Percentiles rank a stretch among this genome's conserved stretches.
These are phyloP conservation scores for Anarrhichthys ocellatus DNA, from an alignment of 2,113 vertebrate species.

Conservation along the genomic window DNA sequence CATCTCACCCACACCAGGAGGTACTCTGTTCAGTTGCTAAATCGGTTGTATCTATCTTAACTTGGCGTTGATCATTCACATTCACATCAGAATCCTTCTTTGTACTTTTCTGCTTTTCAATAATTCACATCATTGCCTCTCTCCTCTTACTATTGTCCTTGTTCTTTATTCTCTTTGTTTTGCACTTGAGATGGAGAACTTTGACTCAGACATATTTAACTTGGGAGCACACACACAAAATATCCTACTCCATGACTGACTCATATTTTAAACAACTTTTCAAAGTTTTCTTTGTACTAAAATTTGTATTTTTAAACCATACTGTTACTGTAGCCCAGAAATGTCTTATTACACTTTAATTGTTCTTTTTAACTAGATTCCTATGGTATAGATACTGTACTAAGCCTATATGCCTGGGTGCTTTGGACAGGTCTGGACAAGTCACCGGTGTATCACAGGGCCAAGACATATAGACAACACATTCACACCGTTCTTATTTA, in stretches of 20 bases:
- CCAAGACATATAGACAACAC: constrained; percentile 10
- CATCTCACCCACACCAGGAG: constrained; percentile 14
- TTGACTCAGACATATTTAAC: constrained; percentile 24
- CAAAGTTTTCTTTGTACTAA: not conserved
- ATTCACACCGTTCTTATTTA: not conserved
- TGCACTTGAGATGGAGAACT: constrained; percentile 25
- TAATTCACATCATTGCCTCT: constrained; percentile 35
- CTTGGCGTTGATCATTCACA: constrained; percentile 33
- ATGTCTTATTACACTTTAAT: not conserved
- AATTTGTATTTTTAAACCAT: not conserved
- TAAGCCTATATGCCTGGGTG: not conserved
- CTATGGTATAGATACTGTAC: not conserved
- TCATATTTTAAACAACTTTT: not conserved
- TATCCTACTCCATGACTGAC: not conserved
- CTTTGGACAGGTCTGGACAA: not conserved
- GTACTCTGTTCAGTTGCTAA: constrained; percentile 23
- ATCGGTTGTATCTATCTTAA: constrained; percentile 22
- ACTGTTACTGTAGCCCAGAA: not conserved
- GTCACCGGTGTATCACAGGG: constrained; percentile 1
- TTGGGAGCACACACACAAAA: not conserved
- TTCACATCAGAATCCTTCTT: constrained; percentile 33
- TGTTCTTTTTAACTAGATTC: not conserved
- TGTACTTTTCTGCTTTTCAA: constrained; percentile 27
- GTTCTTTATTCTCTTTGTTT: constrained; percentile 1
- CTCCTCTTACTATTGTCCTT: constrained; percentile 15